Evolutionary conservation across 2,797 vertebrate genomes (phyloP).

Genomic region (Parauchenoglanis ngamensis): DNA sequence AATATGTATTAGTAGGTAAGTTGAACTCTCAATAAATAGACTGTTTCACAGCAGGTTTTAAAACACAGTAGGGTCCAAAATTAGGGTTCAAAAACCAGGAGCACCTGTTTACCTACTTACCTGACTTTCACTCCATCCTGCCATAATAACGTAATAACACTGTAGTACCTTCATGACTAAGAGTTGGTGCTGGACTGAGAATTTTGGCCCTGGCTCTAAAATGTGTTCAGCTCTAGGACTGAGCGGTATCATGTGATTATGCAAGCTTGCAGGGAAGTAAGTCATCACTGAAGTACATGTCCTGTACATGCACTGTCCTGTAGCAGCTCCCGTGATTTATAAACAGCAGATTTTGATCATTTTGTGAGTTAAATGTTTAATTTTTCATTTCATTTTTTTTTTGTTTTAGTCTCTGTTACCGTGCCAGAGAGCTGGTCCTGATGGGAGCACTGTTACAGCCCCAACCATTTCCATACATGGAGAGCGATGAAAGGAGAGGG

Average conservation of each 20-base stretch:
- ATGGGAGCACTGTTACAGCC: conserved; percentile 48
- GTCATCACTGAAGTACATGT: not conserved
- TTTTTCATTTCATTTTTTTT: conserved; percentile 5
- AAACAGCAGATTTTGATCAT: not conserved
- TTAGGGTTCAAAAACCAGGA: too few species aligned
- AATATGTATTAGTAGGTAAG: not conserved
- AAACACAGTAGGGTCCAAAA: not conserved
- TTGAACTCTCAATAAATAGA: not conserved
- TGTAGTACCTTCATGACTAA: too few species aligned
- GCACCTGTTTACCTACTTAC: not conserved
- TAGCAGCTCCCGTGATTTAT: not conserved
- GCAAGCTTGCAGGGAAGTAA: not conserved
- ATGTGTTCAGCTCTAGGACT: too few species aligned
- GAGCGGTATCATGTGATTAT: not conserved
- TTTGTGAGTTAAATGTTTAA: not conserved
- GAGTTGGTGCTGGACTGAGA: not conserved
- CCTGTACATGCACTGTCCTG: not conserved
- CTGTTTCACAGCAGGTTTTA: not conserved
- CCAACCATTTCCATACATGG: conserved; percentile 52
- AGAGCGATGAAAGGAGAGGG: conserved; percentile 54
- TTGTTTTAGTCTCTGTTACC: conserved; percentile 55
- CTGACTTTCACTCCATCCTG: not conserved
- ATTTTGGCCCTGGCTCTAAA: not conserved
- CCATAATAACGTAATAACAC: not conserved
- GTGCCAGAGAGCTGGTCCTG: conserved; percentile 61